phyloP scores from a whole-genome alignment of 1,140 invertebrate genomes.

The Pentalonia nigronervosa region DNA sequence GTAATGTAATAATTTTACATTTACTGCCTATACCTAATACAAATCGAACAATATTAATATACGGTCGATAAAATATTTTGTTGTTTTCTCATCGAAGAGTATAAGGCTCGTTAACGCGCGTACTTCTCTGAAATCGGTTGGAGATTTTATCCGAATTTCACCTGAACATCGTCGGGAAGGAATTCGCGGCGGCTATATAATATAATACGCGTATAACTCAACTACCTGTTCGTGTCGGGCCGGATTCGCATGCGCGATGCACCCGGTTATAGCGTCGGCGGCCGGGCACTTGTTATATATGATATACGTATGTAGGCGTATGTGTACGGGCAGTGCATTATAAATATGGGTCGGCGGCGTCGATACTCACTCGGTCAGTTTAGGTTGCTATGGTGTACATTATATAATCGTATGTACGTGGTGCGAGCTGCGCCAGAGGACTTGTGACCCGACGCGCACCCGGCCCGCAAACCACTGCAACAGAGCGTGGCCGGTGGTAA shows the following conservation, averaged over 20 bases:
- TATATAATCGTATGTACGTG: background rate
- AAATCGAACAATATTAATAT: no score
- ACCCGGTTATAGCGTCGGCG: no score
- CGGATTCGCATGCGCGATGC: background rate
- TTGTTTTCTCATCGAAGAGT: background rate
- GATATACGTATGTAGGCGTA: background rate
- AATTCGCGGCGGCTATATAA: background rate
- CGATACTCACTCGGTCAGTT: background rate
- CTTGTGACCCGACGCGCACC: no score
- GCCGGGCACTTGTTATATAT: background rate
- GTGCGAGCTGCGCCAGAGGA: background rate
- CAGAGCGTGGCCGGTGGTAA: background rate
- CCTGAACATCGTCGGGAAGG: background rate
- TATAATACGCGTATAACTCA: no score
- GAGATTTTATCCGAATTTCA: background rate
- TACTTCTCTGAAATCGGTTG: background rate
- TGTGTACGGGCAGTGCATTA: background rate
- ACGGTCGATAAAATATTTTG: background rate
- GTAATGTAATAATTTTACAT: no score
- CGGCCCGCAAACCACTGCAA: background rate
- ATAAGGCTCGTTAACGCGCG: no score
- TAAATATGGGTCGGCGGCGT: background rate
- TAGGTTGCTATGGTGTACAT: background rate
- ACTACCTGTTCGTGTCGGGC: background rate
- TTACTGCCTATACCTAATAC: no score